phyloP scores from a whole-genome alignment of 2,888 invertebrate genomes.

The Reticulitermes lucifugus region DNA sequence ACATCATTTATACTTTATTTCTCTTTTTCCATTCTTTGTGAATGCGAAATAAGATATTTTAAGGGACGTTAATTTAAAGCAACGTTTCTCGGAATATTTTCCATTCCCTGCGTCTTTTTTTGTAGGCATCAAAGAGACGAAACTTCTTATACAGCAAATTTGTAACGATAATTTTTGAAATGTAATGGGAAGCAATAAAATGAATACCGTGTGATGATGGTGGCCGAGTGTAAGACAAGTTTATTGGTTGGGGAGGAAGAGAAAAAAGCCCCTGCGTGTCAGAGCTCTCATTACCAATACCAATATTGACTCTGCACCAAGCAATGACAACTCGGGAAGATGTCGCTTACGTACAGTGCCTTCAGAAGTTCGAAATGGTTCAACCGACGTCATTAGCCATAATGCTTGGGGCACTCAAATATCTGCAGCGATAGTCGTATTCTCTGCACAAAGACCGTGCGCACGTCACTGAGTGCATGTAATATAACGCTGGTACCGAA shows the following conservation, averaged over 20 bases:
- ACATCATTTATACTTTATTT: too few species aligned
- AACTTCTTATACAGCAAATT: too few species aligned
- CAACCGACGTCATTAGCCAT: neutral
- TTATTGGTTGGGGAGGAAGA: neutral
- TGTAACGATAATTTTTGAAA: too few species aligned
- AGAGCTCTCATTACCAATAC: constrained; percentile 32
- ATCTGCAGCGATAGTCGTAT: neutral
- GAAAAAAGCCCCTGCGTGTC: neutral
- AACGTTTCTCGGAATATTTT: too few species aligned
- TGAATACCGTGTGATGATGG: neutral
- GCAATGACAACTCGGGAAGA: constrained; percentile 5
- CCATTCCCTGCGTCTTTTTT: too few species aligned
- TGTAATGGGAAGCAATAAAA: too few species aligned
- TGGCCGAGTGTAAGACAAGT: neutral
- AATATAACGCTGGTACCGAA: neutral
- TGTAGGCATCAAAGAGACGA: too few species aligned
- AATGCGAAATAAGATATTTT: too few species aligned
- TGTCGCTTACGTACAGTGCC: neutral
- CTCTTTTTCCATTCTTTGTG: too few species aligned
- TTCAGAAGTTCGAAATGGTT: too few species aligned
- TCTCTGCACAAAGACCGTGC: neutral
- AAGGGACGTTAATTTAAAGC: too few species aligned
- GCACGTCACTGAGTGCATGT: neutral
- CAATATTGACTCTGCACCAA: constrained; percentile 27
- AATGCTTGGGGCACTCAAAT: neutral